phyloP scores from a whole-genome alignment of 2,888 invertebrate species.

The Conistra vaccinii region DNA sequence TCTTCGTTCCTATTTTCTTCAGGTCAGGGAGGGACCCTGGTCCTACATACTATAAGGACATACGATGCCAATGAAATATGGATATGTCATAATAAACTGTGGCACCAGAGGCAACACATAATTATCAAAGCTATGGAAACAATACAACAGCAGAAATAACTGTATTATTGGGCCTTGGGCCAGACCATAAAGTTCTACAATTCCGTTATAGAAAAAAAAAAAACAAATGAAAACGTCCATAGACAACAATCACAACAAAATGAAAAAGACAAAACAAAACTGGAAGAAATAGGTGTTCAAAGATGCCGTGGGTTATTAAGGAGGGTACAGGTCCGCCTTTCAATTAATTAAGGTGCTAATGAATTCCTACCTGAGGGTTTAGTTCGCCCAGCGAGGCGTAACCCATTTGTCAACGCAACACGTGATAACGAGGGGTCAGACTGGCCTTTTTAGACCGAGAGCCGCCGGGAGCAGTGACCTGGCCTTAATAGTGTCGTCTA shows the following conservation, averaged over 20 bases:
- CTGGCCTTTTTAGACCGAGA: slow-evolving; percentile 65
- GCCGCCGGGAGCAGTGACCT: slow-evolving; percentile 65
- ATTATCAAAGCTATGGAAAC: slow-evolving; percentile 32
- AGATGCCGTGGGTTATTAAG: slow-evolving; percentile 72
- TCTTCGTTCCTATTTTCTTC: background rate
- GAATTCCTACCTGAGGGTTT: slow-evolving; percentile 79
- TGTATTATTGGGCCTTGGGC: slow-evolving; percentile 36
- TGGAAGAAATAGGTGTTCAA: slow-evolving; percentile 65
- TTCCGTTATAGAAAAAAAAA: slow-evolving; percentile 38
- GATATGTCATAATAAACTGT: slow-evolving; percentile 29
- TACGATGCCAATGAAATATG: slow-evolving; percentile 3
- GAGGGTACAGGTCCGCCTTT: slow-evolving; percentile 77
- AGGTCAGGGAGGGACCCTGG: background rate
- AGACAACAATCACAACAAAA: slow-evolving; percentile 39
- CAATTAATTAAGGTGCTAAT: slow-evolving; percentile 86
- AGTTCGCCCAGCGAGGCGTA: slow-evolving; percentile 75
- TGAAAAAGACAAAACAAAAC: slow-evolving; percentile 57
- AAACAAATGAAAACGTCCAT: slow-evolving; percentile 41
- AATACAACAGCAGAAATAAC: slow-evolving; percentile 41
- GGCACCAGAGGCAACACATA: background rate
- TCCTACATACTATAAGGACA: background rate
- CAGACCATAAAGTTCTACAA: slow-evolving; percentile 10
- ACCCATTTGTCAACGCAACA: slow-evolving; percentile 85
- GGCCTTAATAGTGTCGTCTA: slow-evolving; percentile 54
- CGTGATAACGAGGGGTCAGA: slow-evolving; percentile 79